Percentiles rank a stretch among this genome's conserved stretches.
Conservation (phyloP, 1,140 invertebrate species). For the Hyles vespertilio region DNA sequence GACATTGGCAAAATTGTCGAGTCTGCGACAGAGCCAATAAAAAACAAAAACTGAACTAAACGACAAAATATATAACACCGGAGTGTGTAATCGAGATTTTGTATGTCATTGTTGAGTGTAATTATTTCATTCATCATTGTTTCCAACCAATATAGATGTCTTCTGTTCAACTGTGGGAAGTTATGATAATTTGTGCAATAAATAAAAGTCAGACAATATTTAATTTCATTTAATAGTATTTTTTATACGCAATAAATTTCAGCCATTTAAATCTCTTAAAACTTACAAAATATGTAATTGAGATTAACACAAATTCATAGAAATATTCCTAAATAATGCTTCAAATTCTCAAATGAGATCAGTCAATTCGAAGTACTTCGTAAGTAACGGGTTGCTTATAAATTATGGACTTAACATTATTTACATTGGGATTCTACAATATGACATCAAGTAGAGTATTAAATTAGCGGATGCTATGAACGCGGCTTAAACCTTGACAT, state of each 20-base stretch:
- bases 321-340: neutral
- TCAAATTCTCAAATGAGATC: conserved; percentile 56
- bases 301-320: neutral
- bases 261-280: neutral
- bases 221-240: conserved; percentile 4
- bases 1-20: too few species aligned
- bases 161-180: too few species aligned
- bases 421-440: neutral
- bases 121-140: too few species aligned
- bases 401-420: too few species aligned
- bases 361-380: conserved; percentile 29
- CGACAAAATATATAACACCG: too few species aligned
- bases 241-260: conserved; percentile 1
- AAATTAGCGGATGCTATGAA: conserved; percentile 41
- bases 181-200: neutral
- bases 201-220: neutral
- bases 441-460: conserved; percentile 1
- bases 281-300: neutral
- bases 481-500: conserved; percentile 88
- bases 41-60: too few species aligned
- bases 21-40: too few species aligned
- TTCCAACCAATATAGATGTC: too few species aligned
- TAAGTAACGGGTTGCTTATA: too few species aligned
- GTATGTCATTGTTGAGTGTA: too few species aligned
- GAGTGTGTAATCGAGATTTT: too few species aligned